phyloP scores from a whole-genome alignment of 2,888 invertebrate species.

The Pristionchus arcanus region DNA sequence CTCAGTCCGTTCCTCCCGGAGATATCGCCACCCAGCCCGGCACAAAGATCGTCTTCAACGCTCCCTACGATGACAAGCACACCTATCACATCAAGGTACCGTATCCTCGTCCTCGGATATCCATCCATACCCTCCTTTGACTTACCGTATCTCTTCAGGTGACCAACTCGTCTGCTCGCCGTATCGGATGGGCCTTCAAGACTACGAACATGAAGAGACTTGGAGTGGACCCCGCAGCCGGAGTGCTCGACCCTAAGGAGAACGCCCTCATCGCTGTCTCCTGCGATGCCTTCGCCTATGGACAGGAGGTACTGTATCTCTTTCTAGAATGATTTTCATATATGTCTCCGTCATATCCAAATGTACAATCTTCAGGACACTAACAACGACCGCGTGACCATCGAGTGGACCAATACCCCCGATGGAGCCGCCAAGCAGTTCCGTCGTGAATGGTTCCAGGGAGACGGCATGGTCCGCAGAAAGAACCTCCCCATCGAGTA shows the following conservation, averaged over 20 bases:
- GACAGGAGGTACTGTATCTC: slow-evolving; percentile 15
- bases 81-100: slow-evolving; percentile 31
- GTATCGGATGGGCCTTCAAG: slow-evolving; percentile 47
- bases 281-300: slow-evolving; percentile 21
- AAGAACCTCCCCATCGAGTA: slow-evolving; percentile 32
- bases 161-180: slow-evolving; percentile 38
- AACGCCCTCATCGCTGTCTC: slow-evolving; percentile 23
- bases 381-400: slow-evolving; percentile 11
- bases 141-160: not conserved
- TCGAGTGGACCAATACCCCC: slow-evolving; percentile 15
- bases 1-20: slow-evolving; percentile 34
- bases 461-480: slow-evolving; percentile 32
- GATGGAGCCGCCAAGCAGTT: slow-evolving; percentile 35
- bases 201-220: slow-evolving; percentile 35
- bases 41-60: slow-evolving; percentile 30
- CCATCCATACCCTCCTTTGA: not conserved
- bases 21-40: slow-evolving; percentile 36
- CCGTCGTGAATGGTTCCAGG: slow-evolving; percentile 25
- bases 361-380: not conserved
- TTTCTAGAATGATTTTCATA: not conserved
- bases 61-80: slow-evolving; percentile 38
- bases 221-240: slow-evolving; percentile 6
- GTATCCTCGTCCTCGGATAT: not conserved
- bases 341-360: not conserved
- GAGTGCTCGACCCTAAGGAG: slow-evolving; percentile 45